phyloP scores from a whole-genome alignment of 92 coral and sea anemone species.

The Micromussa lordhowensis region DNA sequence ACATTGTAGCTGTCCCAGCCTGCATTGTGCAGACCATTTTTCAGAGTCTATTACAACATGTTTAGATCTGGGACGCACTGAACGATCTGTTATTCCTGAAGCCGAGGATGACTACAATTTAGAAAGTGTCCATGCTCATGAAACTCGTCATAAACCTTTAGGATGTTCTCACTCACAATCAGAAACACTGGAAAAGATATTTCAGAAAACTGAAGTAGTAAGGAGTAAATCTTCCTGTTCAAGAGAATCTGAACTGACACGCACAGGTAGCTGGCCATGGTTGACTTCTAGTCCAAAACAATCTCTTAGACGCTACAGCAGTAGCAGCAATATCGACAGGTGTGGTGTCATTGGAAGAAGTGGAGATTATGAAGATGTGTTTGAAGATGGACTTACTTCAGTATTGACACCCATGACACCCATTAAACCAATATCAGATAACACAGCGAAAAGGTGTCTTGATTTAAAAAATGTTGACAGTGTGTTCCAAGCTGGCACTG shows the following conservation, averaged over 20 bases:
- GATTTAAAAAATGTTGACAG: conserved; percentile 25
- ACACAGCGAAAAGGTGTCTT: conserved; percentile 6
- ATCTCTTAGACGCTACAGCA: conserved; percentile 26
- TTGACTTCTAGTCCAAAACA: conserved; percentile 24
- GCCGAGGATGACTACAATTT: neutral
- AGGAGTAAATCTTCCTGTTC: conserved; percentile 6
- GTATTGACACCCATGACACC: conserved; percentile 27
- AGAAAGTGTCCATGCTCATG: neutral
- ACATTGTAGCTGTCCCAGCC: conserved; percentile 83
- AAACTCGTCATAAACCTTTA: neutral
- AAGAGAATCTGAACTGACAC: conserved; percentile 1
- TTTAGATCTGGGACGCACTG: conserved; percentile 69
- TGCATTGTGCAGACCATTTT: conserved; percentile 51
- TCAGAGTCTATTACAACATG: conserved; percentile 73
- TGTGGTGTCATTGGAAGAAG: neutral
- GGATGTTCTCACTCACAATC: conserved; percentile 25
- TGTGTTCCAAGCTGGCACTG: conserved; percentile 13
- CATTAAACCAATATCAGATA: conserved; percentile 7
- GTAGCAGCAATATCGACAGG: conserved; percentile 20
- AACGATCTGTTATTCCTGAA: conserved; percentile 22
- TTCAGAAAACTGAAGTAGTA: neutral
- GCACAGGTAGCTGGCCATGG: conserved; percentile 44
- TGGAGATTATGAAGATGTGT: conserved; percentile 17
- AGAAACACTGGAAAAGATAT: conserved; percentile 22
- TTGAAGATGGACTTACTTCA: conserved; percentile 1